phyloP scores from a whole-genome alignment of 2,888 invertebrate genomes.

The Agonopterix alstromeriana region DNA sequence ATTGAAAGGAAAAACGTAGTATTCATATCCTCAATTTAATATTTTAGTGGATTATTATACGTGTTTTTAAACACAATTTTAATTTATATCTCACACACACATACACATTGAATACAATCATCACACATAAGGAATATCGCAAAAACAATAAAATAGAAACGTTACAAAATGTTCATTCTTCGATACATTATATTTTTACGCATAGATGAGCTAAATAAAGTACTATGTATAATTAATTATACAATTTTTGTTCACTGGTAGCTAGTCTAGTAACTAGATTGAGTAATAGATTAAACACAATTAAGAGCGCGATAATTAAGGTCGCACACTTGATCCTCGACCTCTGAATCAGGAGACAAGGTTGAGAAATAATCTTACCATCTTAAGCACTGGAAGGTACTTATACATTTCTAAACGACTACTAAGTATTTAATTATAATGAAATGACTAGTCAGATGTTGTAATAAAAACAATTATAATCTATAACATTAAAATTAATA shows the following conservation, averaged over 20 bases:
- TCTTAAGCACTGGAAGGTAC: background rate
- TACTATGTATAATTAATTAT: background rate
- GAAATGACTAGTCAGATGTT: constrained; percentile 37
- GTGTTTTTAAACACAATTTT: constrained; percentile 11
- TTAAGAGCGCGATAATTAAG: background rate
- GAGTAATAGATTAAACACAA: background rate
- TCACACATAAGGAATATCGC: constrained; percentile 8
- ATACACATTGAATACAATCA: constrained; percentile 13
- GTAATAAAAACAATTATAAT: constrained; percentile 20
- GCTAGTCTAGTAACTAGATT: background rate
- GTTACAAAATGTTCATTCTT: background rate
- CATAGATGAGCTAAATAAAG: too few species aligned
- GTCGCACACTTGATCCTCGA: constrained; percentile 15
- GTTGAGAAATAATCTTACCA: background rate
- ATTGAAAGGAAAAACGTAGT: too few species aligned
- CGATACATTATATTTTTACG: too few species aligned
- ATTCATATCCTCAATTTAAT: background rate
- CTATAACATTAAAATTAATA: constrained; percentile 7
- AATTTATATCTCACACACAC: constrained; percentile 12
- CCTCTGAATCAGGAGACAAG: constrained; percentile 12
- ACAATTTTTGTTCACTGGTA: too few species aligned
- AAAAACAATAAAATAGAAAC: background rate
- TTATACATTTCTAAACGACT: background rate
- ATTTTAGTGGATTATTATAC: background rate
- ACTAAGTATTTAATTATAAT: constrained; percentile 9